Evolutionary conservation across 2,888 invertebrate species (phyloP).

Genomic region (Spatulosminthurus flaviceps): DNA sequence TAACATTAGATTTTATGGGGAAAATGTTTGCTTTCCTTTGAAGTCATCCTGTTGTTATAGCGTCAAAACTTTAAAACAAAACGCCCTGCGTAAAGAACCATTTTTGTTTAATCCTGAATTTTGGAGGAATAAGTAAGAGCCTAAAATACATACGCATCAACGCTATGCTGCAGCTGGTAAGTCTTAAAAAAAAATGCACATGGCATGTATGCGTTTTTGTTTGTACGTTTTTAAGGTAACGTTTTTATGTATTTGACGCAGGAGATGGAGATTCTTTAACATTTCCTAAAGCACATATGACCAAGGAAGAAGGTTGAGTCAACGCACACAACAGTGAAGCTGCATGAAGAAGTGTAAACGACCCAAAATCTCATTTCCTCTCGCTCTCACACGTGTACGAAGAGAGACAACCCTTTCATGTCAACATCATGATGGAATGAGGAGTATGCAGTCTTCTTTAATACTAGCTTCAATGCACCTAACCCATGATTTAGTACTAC

Average conservation of each 20-base stretch:
- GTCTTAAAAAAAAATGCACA: neutral
- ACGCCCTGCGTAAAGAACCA: no score
- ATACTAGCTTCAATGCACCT: constrained; percentile 31
- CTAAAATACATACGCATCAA: no score
- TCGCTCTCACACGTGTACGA: constrained; percentile 47
- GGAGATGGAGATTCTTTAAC: neutral
- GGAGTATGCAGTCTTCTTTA: neutral
- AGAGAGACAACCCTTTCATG: constrained; percentile 36
- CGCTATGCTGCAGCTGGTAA: no score
- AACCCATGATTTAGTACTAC: constrained; percentile 2
- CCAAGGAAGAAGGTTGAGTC: neutral
- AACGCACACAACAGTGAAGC: neutral
- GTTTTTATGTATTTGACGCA: neutral
- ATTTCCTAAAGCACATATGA: neutral
- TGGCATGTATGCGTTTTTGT: neutral
- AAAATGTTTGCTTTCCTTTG: no score
- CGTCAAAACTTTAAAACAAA: no score
- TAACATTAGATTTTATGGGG: no score
- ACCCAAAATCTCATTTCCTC: constrained; percentile 61
- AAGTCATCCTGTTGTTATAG: no score
- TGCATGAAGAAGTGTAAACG: constrained; percentile 54
- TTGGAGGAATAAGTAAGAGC: no score
- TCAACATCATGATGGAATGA: constrained; percentile 6
- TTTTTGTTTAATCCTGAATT: no score
- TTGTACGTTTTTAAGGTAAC: constrained; percentile 13